A percentile compares a stretch with the other conserved stretches of the same genome.
phyloP scores from a whole-genome alignment of 2,113 vertebrate species.

The Leucoraja erinaceus region DNA sequence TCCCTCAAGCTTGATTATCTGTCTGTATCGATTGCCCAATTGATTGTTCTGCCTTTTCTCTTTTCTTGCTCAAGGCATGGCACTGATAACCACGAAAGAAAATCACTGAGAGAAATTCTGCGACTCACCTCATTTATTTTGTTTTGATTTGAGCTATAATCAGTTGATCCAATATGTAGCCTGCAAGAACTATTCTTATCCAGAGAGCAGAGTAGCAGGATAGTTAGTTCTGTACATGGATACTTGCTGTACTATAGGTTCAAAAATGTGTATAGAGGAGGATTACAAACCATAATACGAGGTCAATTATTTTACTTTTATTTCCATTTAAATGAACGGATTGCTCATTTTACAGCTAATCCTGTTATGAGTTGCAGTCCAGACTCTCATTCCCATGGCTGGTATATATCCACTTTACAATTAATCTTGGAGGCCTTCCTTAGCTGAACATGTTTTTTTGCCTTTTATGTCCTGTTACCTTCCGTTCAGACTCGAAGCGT shows the following conservation, averaged over 20 bases:
- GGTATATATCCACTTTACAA: background rate
- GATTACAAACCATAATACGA: background rate
- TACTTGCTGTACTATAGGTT: background rate
- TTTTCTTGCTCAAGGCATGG: background rate
- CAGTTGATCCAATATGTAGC: background rate
- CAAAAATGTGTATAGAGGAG: background rate
- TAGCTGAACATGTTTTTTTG: background rate
- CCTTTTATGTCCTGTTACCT: background rate
- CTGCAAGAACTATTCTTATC: background rate
- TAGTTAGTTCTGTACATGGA: background rate
- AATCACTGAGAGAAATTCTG: constrained; percentile 3
- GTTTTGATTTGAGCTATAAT: background rate
- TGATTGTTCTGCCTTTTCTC: background rate
- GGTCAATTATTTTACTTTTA: background rate
- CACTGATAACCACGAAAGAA: background rate
- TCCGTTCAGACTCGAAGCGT: background rate
- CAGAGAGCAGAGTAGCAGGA: background rate
- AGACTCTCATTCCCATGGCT: background rate
- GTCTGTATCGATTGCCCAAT: constrained; percentile 5
- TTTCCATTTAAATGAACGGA: background rate
- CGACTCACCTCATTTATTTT: background rate
- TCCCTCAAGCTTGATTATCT: constrained; percentile 21
- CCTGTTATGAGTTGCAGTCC: background rate
- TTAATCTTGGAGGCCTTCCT: background rate
- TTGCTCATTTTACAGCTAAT: background rate